Conservation (phyloP, 1,140 invertebrate genomes). For the Atta colombica region DNA sequence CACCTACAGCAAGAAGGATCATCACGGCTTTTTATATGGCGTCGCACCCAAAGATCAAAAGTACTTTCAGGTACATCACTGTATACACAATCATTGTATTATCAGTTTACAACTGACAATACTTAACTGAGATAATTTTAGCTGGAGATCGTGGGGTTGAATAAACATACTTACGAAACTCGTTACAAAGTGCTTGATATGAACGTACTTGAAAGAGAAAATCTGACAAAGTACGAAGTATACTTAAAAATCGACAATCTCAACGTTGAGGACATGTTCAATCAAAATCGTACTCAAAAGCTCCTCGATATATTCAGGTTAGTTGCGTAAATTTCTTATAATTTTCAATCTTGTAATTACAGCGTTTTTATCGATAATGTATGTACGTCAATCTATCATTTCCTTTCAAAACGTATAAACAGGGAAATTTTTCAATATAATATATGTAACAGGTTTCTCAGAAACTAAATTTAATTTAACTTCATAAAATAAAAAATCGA, state of each 20-base stretch:
- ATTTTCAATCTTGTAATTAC: not conserved
- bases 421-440: constrained; percentile 8
- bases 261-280: constrained; percentile 94
- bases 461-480: not conserved
- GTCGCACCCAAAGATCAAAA: constrained; percentile 90
- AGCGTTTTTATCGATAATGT: constrained; percentile 27
- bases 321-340: constrained; percentile 6
- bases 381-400: not conserved
- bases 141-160: constrained; percentile 92
- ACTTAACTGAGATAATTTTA: constrained; percentile 80
- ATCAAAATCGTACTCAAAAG: constrained; percentile 89
- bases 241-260: constrained; percentile 96
- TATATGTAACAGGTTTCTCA: not conserved
- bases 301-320: constrained; percentile 92
- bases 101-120: not conserved
- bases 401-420: constrained; percentile 5
- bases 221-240: constrained; percentile 91
- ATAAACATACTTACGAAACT: constrained; percentile 93
- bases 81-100: not conserved
- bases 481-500: not conserved
- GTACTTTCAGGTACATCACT: constrained; percentile 85
- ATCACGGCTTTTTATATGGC: constrained; percentile 92
- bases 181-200: constrained; percentile 89
- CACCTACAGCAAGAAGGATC: constrained; percentile 91
- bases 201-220: constrained; percentile 89